Evolutionary conservation across 1,140 invertebrate genomes (phyloP).

Genomic region (Scaptomyza graminum): DNA sequence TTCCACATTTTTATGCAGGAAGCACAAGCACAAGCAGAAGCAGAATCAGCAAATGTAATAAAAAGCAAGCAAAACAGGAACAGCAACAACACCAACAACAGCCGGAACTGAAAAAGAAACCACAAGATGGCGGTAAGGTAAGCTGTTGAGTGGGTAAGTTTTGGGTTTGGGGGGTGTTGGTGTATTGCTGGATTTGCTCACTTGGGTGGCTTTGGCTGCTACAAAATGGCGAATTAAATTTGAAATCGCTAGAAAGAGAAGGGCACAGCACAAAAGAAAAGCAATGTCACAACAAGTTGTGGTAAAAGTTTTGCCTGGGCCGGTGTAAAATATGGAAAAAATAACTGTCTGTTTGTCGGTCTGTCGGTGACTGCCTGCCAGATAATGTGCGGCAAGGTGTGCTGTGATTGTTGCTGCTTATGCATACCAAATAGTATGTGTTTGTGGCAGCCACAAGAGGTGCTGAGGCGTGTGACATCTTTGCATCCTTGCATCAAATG

Average conservation of each 20-base stretch:
- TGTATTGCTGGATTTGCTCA: constrained; percentile 36
- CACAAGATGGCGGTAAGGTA: constrained; percentile 67
- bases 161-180: neutral
- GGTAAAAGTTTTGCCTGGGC: constrained; percentile 71
- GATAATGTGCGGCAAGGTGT: constrained; percentile 63
- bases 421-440: constrained; percentile 70
- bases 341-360: constrained; percentile 40
- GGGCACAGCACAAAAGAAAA: constrained; percentile 1
- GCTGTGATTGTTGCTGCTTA: constrained; percentile 60
- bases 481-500: constrained; percentile 15
- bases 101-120: constrained; percentile 48
- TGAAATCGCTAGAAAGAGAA: constrained; percentile 63
- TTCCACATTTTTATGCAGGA: constrained; percentile 75
- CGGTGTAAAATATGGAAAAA: constrained; percentile 79
- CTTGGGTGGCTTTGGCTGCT: constrained; percentile 47
- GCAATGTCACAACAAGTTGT: constrained; percentile 73
- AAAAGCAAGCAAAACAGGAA: constrained; percentile 65
- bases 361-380: constrained; percentile 17
- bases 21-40: constrained; percentile 25
- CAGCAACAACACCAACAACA: constrained; percentile 46
- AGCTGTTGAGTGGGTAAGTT: constrained; percentile 18
- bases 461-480: neutral
- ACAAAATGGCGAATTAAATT: constrained; percentile 82
- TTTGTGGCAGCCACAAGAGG: constrained; percentile 31
- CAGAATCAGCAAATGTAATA: constrained; percentile 66